These are phyloP conservation scores for Ornithoptera priamus DNA, from an alignment of 2,888 invertebrate species.

Conservation along the genomic window DNA sequence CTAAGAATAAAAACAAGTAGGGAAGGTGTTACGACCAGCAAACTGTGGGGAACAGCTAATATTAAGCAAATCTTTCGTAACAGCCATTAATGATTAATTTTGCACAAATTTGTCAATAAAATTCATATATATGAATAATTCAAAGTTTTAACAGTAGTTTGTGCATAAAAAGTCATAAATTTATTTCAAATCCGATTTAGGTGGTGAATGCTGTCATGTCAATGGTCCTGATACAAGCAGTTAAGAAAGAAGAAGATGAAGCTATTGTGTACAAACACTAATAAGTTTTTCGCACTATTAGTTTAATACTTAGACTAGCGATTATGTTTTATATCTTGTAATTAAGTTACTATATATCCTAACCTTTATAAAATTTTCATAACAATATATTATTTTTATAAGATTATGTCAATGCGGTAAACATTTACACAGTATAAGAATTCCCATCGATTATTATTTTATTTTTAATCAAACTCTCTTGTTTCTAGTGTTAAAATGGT, in stretches of 20 bases:
- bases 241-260: constrained; percentile 87
- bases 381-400: too few species aligned
- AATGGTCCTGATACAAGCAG: constrained; percentile 84
- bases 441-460: constrained; percentile 1
- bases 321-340: not conserved
- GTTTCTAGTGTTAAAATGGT: not conserved
- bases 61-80: too few species aligned
- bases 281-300: constrained; percentile 4
- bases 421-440: not conserved
- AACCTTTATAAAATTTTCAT: too few species aligned
- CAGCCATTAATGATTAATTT: too few species aligned
- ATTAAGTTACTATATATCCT: not conserved
- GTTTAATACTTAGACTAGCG: not conserved
- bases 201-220: constrained; percentile 86
- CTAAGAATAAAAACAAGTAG: too few species aligned
- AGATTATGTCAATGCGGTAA: too few species aligned
- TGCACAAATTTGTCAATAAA: too few species aligned
- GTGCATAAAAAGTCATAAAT: not conserved
- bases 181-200: constrained; percentile 58
- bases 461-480: not conserved
- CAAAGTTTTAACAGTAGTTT: not conserved
- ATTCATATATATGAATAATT: too few species aligned
- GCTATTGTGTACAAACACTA: constrained; percentile 72
- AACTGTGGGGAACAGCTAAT: too few species aligned
- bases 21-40: too few species aligned